Base-by-base conservation (phyloP, 2,888 invertebrate species). In the Willowsia nigromaculata region DNA sequence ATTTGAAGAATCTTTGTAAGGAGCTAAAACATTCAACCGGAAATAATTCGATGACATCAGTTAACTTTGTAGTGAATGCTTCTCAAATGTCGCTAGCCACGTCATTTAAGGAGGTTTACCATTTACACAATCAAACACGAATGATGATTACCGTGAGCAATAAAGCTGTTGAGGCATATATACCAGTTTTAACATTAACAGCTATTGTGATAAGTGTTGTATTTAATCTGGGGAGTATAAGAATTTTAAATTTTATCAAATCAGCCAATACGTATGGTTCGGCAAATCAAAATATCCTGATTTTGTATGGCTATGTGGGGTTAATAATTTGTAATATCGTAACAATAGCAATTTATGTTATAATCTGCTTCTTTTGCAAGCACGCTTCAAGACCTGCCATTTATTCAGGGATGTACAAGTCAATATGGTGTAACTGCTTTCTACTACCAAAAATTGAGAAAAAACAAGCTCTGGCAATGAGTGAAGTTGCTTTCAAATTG, bases 61-160 rank as follows among this genome's bases (percentile, higher is more conserved):
- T n/a, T n/a, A n/a, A n/a, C n/a, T n/a, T n/a, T n/a, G n/a, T n/a
- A n/a, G n/a, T n/a, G n/a, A n/a, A n/a, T n/a, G n/a, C n/a, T n/a
- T n/a, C n/a, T n/a, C n/a, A n/a, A n/a, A n/a, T n/a, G n/a, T n/a
- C n/a, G n/a, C n/a, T n/a, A n/a, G n/a, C n/a, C n/a, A n/a, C n/a
- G n/a, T n/a, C n/a, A n/a, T n/a, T n/a, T n/a, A n/a, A n/a, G n/a
- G n/a, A n/a, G n/a, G n/a, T n/a, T n/a, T n/a, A n/a, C n/a, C 22
- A n/a, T 9, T 30, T 82, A 5, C 82, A 82, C 30, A 65, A 25
- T 27, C 82, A 65, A 65, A 27, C 62, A 1, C 43, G 47, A 1
- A 82, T 82, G 82, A 27, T 82, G 9, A 82, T 82, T 2, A 82
- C 82, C 0, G 65, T 82, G 1, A 82, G 82, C 30, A 82, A 82